Evolutionary conservation across 1,140 invertebrate genomes (phyloP), one percentile per base, ranked within the genome.

Genomic region (Aphelenchoides avenae): DNA sequence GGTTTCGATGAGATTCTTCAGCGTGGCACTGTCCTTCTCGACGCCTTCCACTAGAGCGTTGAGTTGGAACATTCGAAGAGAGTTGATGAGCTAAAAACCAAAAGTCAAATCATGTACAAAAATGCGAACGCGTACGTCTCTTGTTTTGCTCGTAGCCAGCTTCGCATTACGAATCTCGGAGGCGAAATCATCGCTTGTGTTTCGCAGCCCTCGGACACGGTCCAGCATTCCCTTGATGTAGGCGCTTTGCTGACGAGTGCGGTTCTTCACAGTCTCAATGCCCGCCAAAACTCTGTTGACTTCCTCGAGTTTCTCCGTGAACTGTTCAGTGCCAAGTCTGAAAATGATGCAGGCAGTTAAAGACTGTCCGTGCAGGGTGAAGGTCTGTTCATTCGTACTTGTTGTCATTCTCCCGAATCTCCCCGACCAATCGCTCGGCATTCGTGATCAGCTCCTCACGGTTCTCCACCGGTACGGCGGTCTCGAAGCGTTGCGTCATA

Each of bases 11-110:
- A n/a, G 24, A 31, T 40, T 41, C 18, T 62, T 37, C 22, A 41
- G n/a, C 9, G 42, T 11, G 22, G 18, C 22, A 22, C 20, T 40
- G 43, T 63, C 61, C 24, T 63, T 63, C 30, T 53, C 61, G n/a
- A 63, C 54, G 13, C 61, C 61, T 49, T 65, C 50, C 24, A 63
- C 50, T 22, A 63, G 26, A n/a, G 55, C 29, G 22, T 57, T 57
- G 15, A 63, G 41, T 29, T 30, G 29, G 26, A 65, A 63, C 13
- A 63, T 31, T 22, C 50, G 56, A 34, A 68, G 48, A 33, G 20
- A 37, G 5, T 66, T 46, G 13, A 64, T 36, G 15, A 24, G 26
- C 31, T 60, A 2, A 20, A 29, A 57, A 20, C 29, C 13, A 20
- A 46, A 42, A 2, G 26, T 3, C 26, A 52, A 9, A 52, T 44